Base-by-base conservation (phyloP, 2,113 vertebrate genomes). In the Eulemur rufifrons region DNA sequence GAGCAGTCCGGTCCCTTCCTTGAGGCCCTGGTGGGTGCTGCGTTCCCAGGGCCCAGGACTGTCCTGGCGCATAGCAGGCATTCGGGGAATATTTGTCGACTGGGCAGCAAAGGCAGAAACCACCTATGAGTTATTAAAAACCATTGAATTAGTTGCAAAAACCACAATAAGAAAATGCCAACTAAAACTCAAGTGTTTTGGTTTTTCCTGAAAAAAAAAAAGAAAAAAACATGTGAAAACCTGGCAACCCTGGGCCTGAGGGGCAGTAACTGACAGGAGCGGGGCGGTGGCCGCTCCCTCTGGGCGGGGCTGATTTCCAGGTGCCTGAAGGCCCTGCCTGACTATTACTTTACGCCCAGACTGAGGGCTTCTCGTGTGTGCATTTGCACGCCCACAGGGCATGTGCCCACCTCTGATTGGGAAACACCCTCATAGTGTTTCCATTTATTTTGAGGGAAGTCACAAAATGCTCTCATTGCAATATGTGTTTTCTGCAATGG, bases 271-370 rank as follows among this genome's bases (percentile, higher is more conserved):
- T 25, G 71, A 5, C 8, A 6, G 52, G 32, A 73, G 39, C 25
- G 14, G 18, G 11, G 9, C 10, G 12, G 14, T 5, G 37, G 66
- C 66, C 1, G 23, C 12, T 59, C 14, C 12, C 23, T n/a, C 25
- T 29, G 6, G 8, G 4, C 2, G 27, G 2, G 25, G 23, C 6
- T 21, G 25, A 3, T 32, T 23, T 47, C 73, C 29, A 56, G 29
- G 71, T 11, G 34, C 25, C 12, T 50, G 1, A 14, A 34, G 11
- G 39, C 20, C 15, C 34, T 20, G 1, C 17, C 52, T 0, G 0
- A 4, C 39, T 12, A 0, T 29, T 18, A 25, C 86, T 45, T 23
- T 32, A 3, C 9, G 13, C 9, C 21, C n/a, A 52, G 8, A 8
- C 42, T 63, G 42, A 42, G 42, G 42, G 1, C 73, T 61, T 47